phyloP scores from a whole-genome alignment of 1,140 invertebrate genomes.

The Latrodectus geometricus region DNA sequence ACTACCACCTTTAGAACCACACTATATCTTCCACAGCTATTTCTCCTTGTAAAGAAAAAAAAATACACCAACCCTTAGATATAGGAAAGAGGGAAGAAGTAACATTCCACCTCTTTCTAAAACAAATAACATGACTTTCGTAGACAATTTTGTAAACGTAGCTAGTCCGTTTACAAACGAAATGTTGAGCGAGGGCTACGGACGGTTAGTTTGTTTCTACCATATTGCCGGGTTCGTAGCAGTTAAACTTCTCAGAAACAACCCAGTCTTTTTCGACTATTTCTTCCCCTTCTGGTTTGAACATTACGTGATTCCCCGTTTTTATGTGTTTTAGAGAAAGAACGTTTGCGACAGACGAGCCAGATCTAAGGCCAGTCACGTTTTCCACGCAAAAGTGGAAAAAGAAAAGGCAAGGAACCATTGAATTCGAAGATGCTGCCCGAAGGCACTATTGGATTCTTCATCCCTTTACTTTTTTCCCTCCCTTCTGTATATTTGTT shows the following conservation, averaged over 20 bases:
- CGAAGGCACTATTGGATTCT: constrained; percentile 28
- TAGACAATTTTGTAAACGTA: constrained; percentile 30
- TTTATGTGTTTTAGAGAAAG: constrained; percentile 22
- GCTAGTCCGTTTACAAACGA: constrained; percentile 33
- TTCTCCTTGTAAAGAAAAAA: background rate
- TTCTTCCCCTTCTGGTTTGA: constrained; percentile 5
- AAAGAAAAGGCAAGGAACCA: constrained; percentile 10
- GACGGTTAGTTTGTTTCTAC: constrained; percentile 28
- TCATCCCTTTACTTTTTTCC: background rate
- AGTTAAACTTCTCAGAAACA: background rate
- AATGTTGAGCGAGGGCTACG: constrained; percentile 25
- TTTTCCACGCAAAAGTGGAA: constrained; percentile 10
- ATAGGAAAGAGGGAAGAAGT: background rate
- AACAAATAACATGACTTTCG: constrained; percentile 30
- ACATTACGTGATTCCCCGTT: constrained; percentile 26
- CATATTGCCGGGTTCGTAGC: background rate
- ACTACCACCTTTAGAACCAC: constrained; percentile 27
- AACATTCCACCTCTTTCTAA: constrained; percentile 2
- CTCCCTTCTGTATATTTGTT: background rate
- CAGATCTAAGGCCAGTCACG: constrained; percentile 22
- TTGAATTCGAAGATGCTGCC: constrained; percentile 33
- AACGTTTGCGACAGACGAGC: constrained; percentile 28
- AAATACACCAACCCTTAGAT: background rate
- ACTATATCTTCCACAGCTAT: constrained; percentile 15
- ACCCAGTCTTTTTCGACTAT: constrained; percentile 1